A percentile compares a stretch with the other conserved stretches of the same genome.
phyloP scores from a whole-genome alignment of 2,113 vertebrate species.

The Ammospiza caudacuta region DNA sequence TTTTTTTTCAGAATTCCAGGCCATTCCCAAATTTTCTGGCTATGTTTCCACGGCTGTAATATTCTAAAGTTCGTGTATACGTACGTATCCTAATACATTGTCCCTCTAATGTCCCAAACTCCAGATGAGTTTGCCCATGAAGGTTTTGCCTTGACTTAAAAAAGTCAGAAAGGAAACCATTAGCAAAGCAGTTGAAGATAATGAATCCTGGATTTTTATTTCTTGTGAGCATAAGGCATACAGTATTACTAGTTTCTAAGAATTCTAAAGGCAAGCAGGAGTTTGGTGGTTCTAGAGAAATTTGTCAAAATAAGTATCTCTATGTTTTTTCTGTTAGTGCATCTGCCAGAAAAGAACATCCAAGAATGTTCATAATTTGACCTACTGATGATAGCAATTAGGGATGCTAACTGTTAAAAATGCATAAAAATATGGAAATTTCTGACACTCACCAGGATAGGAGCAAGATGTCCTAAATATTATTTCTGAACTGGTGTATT shows the following conservation, averaged over 20 bases:
- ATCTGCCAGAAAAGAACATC: neutral
- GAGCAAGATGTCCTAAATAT: neutral
- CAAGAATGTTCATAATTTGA: neutral
- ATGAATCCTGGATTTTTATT: neutral
- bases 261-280: neutral
- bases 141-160: neutral
- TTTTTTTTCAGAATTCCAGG: neutral
- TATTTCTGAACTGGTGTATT: neutral
- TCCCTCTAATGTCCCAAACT: neutral
- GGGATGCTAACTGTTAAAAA: neutral
- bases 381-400: neutral
- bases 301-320: neutral
- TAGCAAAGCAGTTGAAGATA: neutral
- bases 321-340: neutral
- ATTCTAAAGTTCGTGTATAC: neutral
- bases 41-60: neutral
- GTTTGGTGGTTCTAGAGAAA: neutral
- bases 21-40: neutral
- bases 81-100: neutral
- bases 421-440: neutral
- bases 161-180: neutral
- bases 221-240: neutral
- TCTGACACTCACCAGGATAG: neutral
- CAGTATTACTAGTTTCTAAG: neutral
- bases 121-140: neutral